Evolutionary conservation across 2,888 invertebrate species (phyloP).

Genomic region (Cetonia aurata): DNA sequence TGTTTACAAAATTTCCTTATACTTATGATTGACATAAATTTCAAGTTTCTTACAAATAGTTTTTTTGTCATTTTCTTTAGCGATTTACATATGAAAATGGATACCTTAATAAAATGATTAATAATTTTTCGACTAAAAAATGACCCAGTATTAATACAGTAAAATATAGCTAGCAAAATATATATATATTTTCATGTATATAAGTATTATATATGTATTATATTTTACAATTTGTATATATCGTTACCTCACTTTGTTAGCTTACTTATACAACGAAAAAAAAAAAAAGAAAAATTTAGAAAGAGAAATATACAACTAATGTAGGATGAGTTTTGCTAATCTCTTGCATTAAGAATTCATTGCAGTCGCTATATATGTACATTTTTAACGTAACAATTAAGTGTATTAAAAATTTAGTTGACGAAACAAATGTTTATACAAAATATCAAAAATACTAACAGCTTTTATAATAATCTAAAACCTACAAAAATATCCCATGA

Average conservation of each 20-base stretch:
- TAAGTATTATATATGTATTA: constrained; percentile 32
- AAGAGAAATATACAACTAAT: no score
- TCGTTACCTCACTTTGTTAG: constrained; percentile 17
- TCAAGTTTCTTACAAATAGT: constrained; percentile 27
- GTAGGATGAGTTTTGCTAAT: neutral
- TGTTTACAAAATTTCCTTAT: constrained; percentile 51
- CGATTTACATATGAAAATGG: constrained; percentile 54
- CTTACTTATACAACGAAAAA: constrained; percentile 30
- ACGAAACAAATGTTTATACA: no score
- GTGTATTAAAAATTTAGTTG: no score
- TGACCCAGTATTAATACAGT: constrained; percentile 45
- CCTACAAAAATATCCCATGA: no score
- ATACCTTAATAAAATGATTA: constrained; percentile 46
- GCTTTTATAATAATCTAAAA: no score
- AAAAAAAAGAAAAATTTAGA: constrained; percentile 21
- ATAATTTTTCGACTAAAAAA: constrained; percentile 43
- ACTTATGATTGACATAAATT: constrained; percentile 54
- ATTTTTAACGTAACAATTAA: constrained; percentile 10
- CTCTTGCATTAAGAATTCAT: constrained; percentile 27
- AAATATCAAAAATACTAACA: no score
- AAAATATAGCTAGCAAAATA: constrained; percentile 46
- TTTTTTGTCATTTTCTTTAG: constrained; percentile 45
- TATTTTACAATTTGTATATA: constrained; percentile 34
- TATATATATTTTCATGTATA: constrained; percentile 46
- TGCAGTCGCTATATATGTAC: constrained; percentile 13